These are phyloP conservation scores for Muricea muricata DNA, from an alignment of 92 coral and sea anemone genomes.

Conservation along the genomic window DNA sequence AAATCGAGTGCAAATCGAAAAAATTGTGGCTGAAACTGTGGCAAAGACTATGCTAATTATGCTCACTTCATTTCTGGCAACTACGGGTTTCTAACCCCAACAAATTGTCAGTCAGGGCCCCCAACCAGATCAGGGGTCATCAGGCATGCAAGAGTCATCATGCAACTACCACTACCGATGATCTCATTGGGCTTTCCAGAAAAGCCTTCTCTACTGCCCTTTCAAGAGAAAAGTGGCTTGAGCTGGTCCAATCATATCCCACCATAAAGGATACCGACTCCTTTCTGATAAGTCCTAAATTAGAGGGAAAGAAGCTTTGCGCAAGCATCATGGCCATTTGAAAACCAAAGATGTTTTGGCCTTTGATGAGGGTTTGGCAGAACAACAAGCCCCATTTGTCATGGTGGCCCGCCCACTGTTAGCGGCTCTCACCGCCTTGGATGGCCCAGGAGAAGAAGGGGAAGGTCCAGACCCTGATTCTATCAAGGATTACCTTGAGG, in stretches of 20 bases:
- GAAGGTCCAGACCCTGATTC: constrained; percentile 48
- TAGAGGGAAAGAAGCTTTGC: constrained; percentile 66
- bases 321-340: constrained; percentile 48
- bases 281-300: constrained; percentile 46
- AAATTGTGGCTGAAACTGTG: background rate
- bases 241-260: constrained; percentile 47
- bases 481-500: constrained; percentile 56
- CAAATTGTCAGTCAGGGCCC: background rate
- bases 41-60: background rate
- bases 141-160: background rate
- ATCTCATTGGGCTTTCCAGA: constrained; percentile 41
- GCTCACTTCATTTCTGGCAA: background rate
- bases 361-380: constrained; percentile 59
- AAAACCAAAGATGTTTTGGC: constrained; percentile 55
- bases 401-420: constrained; percentile 49
- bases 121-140: background rate
- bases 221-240: constrained; percentile 52
- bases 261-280: constrained; percentile 44
- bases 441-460: constrained; percentile 48
- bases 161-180: constrained; percentile 33
- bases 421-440: constrained; percentile 49
- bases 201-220: constrained; percentile 64
- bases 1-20: background rate
- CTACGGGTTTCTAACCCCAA: background rate
- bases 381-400: constrained; percentile 56